Evolutionary conservation across 2,888 invertebrate genomes (phyloP).

Genomic region (Acanthosepion lycidas): DNA sequence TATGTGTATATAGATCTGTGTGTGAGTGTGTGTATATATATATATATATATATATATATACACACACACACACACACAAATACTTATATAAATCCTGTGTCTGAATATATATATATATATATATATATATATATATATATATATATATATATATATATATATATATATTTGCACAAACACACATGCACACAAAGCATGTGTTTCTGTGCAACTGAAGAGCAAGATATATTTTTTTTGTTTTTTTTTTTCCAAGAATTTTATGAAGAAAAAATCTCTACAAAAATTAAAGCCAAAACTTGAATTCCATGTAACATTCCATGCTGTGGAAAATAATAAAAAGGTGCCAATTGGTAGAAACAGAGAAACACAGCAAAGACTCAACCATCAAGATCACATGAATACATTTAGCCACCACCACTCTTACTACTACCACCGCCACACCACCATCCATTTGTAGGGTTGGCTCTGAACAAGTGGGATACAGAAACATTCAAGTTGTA

Average conservation of each 20-base stretch:
- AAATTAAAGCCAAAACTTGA: not conserved
- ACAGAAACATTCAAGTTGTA: not conserved
- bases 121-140: not conserved
- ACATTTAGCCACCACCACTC: not conserved
- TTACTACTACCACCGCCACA: slow-evolving; percentile 33
- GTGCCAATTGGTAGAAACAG: not conserved
- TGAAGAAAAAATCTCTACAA: not conserved
- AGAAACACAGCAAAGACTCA: slow-evolving; percentile 13
- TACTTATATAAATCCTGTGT: not conserved
- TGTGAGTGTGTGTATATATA: not conserved
- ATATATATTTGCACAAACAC: not conserved
- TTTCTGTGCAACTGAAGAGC: not conserved
- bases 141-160: not conserved
- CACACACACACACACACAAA: not conserved
- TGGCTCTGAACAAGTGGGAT: slow-evolving; percentile 9
- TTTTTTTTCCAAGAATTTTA: not conserved
- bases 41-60: not conserved
- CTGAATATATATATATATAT: not conserved
- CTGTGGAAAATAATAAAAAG: not conserved
- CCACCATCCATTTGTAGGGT: not conserved
- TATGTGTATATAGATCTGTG: not conserved
- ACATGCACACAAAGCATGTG: not conserved
- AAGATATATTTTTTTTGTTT: not conserved
- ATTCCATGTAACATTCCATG: not conserved
- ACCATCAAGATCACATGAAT: slow-evolving; percentile 25